Conservation (phyloP, 1,140 invertebrate genomes). For the Brachystomella parvula region DNA sequence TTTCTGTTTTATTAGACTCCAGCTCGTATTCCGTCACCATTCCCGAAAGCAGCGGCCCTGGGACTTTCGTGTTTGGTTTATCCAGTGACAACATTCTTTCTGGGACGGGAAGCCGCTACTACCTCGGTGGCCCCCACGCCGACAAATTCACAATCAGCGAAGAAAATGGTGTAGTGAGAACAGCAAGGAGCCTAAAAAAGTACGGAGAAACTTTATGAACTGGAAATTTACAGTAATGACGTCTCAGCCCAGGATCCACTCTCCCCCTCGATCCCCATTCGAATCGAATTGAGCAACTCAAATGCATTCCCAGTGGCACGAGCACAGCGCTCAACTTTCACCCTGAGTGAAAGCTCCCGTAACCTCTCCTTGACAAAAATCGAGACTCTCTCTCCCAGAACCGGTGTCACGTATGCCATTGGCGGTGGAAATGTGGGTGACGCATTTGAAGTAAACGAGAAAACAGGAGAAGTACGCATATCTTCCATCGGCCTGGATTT, state of each 20-base stretch:
- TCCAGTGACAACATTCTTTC: constrained; percentile 68
- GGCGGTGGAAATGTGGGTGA: constrained; percentile 85
- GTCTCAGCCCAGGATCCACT: constrained; percentile 53
- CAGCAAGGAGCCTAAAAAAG: constrained; percentile 50
- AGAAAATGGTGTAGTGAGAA: constrained; percentile 73
- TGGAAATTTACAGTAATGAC: constrained; percentile 61
- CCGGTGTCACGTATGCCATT: constrained; percentile 63
- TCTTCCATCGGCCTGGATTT: constrained; percentile 73
- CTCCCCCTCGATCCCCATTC: constrained; percentile 58
- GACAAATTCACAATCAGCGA: constrained; percentile 66
- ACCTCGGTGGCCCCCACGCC: constrained; percentile 65
- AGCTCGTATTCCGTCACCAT: constrained; percentile 65
- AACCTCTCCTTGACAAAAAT: constrained; percentile 42
- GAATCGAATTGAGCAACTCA: constrained; percentile 60
- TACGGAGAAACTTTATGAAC: constrained; percentile 48
- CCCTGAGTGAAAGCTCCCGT: constrained; percentile 66
- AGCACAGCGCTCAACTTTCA: constrained; percentile 59
- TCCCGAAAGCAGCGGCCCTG: constrained; percentile 62
- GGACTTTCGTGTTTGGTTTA: constrained; percentile 76
- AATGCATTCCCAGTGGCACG: constrained; percentile 67
- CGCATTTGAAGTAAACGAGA: constrained; percentile 68
- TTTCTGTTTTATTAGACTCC: constrained; percentile 65
- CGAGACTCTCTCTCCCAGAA: constrained; percentile 57
- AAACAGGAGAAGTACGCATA: constrained; percentile 67
- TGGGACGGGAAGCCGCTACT: constrained; percentile 71